Base-by-base conservation (phyloP, 2,113 vertebrate genomes). In the Acanthochromis polyacanthus region DNA sequence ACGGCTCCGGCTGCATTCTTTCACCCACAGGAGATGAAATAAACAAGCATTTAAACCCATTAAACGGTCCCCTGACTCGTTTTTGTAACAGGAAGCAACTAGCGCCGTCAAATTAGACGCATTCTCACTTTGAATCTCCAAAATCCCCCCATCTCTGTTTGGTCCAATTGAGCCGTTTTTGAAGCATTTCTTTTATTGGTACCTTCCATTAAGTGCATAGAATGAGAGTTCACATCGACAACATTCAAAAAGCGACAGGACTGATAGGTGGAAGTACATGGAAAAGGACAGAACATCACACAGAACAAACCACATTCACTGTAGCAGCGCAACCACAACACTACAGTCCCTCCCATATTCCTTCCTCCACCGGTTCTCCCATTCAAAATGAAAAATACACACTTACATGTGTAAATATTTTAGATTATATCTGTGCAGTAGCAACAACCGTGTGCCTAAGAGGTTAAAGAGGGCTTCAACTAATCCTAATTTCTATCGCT, bases 101-200 rank as follows among this genome's bases (percentile, higher is more conserved):
- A 25, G 25, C 25, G 25, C 25, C 25, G 3, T 25, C 2, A 25
- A 25, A 25, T 25, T 25, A 25, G 25, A 25, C 25, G 1, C 2
- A 25, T 25, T 25, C 25, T 25, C 25, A 25, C 5, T 6, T 5
- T 30, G 30, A 4, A 30, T 30, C 38, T 12, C 9, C 10, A 43
- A 43, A 43, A 14, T 2, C 4, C 40, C 12, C 40, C 40, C 40
- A n/a, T n/a, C 12, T 30, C 4, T 3, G 40, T 15, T 43, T 4
- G 12, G 14, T 43, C 32, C 40, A 15, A 43, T 6, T 30, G 40
- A 43, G 14, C 11, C 40, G 12, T 22, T 59, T 62, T 7, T 64
- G 30, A 22, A 77, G 69, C 58, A 62, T 84, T 86, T 55, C 71
- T 85, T 86, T 74, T 53, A 84, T 83, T 62, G 38, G 7, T 70